Base-by-base conservation (phyloP, 2,113 vertebrate genomes). In the Engystomops pustulosus region DNA sequence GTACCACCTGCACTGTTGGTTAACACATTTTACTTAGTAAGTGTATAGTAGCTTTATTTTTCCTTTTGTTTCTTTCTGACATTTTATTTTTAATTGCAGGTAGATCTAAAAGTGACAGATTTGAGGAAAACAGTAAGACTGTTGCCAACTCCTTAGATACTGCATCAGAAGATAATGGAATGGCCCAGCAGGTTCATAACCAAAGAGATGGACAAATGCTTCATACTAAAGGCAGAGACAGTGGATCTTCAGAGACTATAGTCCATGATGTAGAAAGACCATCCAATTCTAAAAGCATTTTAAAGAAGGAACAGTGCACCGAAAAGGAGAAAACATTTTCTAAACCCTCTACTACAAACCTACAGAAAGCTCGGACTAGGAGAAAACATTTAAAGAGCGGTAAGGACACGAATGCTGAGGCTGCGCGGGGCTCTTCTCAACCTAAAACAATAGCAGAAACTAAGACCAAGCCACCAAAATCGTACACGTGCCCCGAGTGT, bases 401-500 rank as follows among this genome's bases (percentile, higher is more conserved):
- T 32, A 49, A 30, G 55, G 20, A 23, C 41, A 60, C 32, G 9
- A 71, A 27, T 71, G 32, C 23, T 6, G 49, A 71, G 6, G 23
- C 38, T 9, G 23, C n/a, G 2, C 11, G 4, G n/a, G 9, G 25
- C 36, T 36, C 65, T 71, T 53, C 11, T 17, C 12, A 53, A 9
- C 27, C 11, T 18, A 68, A 81, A 81, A 6, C 7, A 23, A 69
- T 69, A n/a, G n/a, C 41, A 34, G 49, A 17, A 38, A 1, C 89
- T 62, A 87, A n/a, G 32, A 84, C 84, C 27, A 83, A 88, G 18
- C 89, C 85, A 41, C 86, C 86, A 83, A 90, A 87, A 86, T 90
- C 89, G 8, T 90, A 90, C 44, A 90, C 85, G 1, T 92, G 90
- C 84, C 87, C 88, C 68, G 90, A 91, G 76, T 92, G 91, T 86